These are phyloP conservation scores for Platycercus adscitus DNA, from an alignment of 2,113 vertebrate genomes.

Conservation along the genomic window DNA sequence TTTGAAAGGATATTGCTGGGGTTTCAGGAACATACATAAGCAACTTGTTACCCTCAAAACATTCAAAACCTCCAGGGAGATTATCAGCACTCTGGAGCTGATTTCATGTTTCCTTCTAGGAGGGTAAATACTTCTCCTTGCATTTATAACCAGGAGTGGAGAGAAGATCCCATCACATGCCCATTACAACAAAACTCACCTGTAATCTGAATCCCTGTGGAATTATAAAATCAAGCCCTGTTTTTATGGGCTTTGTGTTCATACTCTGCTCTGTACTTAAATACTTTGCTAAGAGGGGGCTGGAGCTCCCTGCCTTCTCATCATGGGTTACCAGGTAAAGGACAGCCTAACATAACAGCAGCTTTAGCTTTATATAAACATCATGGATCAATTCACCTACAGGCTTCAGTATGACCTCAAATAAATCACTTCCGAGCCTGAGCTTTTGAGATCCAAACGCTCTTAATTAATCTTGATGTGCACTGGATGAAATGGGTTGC, in stretches of 20 bases:
- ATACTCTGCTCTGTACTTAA: not conserved
- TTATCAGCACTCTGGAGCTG: not conserved
- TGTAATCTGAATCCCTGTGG: not conserved
- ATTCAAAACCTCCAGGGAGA: not conserved
- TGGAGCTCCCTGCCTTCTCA: not conserved
- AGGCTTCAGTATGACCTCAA: not conserved
- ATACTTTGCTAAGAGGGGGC: not conserved
- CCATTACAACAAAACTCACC: not conserved
- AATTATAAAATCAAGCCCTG: not conserved
- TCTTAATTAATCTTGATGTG: not conserved
- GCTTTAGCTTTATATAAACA: not conserved
- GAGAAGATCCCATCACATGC: not conserved
- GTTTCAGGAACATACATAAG: not conserved
- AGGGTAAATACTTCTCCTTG: not conserved
- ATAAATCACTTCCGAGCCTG: not conserved
- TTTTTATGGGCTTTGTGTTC: not conserved
- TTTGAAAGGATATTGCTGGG: not conserved
- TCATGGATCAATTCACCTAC: not conserved
- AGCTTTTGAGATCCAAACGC: not conserved
- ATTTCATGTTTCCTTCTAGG: not conserved
- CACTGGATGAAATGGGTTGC: not conserved
- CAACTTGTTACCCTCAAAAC: not conserved
- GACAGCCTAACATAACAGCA: not conserved
- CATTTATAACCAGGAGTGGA: not conserved
- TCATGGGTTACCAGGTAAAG: not conserved